phyloP scores from a whole-genome alignment of 2,797 vertebrate genomes.

The Luscinia luscinia region DNA sequence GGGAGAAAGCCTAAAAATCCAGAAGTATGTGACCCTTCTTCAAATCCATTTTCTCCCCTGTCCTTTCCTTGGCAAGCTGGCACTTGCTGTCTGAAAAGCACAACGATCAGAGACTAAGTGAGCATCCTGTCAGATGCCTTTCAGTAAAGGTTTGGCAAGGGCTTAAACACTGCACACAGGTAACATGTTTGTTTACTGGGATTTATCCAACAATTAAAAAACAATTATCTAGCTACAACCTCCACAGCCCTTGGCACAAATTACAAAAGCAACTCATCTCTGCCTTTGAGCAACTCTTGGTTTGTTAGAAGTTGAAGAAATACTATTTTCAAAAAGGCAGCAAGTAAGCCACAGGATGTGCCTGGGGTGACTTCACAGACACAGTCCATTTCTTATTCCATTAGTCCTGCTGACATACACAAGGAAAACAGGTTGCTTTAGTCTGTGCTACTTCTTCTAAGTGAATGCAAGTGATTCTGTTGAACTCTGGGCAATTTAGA shows the following conservation, averaged over 20 bases:
- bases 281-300: neutral
- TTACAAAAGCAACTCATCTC: neutral
- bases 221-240: neutral
- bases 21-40: neutral
- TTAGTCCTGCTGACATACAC: constrained; percentile 42
- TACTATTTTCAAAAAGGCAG: neutral
- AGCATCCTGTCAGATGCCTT: neutral
- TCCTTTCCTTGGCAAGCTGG: constrained; percentile 5
- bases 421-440: neutral
- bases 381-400: constrained; percentile 8
- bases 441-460: constrained; percentile 13
- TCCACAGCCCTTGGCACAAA: neutral
- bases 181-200: constrained; percentile 25
- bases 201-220: neutral
- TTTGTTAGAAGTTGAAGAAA: neutral
- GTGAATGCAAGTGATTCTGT: neutral
- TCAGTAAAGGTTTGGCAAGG: constrained; percentile 21
- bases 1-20: neutral
- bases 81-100: neutral
- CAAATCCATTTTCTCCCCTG: neutral
- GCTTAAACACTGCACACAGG: neutral
- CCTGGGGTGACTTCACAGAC: neutral
- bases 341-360: neutral
- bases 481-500: constrained; percentile 64
- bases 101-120: fast-evolving